Evolutionary conservation across 2,113 vertebrate genomes (phyloP).

Genomic region (Pelecanoides urinatrix): DNA sequence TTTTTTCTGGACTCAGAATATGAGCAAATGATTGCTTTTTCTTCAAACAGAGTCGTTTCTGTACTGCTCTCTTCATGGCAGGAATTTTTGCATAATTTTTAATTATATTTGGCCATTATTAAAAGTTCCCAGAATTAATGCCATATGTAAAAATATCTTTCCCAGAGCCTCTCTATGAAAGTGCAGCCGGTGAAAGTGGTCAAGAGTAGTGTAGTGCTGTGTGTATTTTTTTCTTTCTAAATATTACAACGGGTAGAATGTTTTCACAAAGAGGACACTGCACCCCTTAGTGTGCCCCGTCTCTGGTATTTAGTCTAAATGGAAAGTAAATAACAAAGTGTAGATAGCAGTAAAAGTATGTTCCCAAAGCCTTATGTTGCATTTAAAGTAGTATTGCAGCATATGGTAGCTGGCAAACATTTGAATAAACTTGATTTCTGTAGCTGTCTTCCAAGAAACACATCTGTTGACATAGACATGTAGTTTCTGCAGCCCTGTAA

Average conservation of each 20-base stretch:
- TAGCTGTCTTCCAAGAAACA: constrained; percentile 61
- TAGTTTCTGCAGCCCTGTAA: constrained; percentile 44
- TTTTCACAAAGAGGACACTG: constrained; percentile 44
- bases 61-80: constrained; percentile 43
- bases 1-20: constrained; percentile 7
- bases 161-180: constrained; percentile 10
- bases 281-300: constrained; percentile 36
- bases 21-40: constrained; percentile 50
- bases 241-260: constrained; percentile 42
- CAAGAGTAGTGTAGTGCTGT: not conserved
- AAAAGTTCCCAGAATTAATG: constrained; percentile 58
- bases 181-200: not conserved
- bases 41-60: constrained; percentile 30
- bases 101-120: constrained; percentile 51
- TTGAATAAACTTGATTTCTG: constrained; percentile 65
- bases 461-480: constrained; percentile 62
- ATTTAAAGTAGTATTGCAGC: constrained; percentile 63
- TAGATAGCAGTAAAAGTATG: constrained; percentile 59
- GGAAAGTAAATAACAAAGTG: constrained; percentile 67
- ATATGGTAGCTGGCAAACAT: constrained; percentile 57
- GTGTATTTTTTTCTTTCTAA: constrained; percentile 29
- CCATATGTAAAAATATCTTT: constrained; percentile 37
- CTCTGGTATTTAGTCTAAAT: constrained; percentile 66
- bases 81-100: constrained; percentile 56
- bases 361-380: constrained; percentile 36